phyloP scores from a whole-genome alignment of 1,140 invertebrate genomes.

The Neuroterus valhalla region DNA sequence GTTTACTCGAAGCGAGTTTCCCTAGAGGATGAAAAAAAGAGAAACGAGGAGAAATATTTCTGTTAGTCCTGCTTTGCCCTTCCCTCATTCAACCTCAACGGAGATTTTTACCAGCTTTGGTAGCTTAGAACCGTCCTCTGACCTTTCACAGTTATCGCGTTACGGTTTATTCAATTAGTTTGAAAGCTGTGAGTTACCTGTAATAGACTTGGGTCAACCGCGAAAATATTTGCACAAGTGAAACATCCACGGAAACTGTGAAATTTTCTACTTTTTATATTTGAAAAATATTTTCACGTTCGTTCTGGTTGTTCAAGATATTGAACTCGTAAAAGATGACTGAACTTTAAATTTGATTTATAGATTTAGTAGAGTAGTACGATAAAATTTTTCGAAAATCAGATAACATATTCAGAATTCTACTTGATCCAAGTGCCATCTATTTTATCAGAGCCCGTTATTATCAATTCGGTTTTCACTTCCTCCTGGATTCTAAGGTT shows the following conservation, averaged over 20 bases:
- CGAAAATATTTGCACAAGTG: conserved; percentile 2
- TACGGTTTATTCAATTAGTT: conserved; percentile 57
- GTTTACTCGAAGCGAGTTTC: conserved; percentile 10
- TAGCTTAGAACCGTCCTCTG: conserved; percentile 46
- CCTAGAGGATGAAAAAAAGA: not conserved
- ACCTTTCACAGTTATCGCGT: conserved; percentile 48
- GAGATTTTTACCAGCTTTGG: conserved; percentile 25
- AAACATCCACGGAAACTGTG: not conserved
- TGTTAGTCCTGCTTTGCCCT: not conserved
- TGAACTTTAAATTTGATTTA: no score
- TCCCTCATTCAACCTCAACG: conserved; percentile 9
- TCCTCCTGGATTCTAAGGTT: not conserved
- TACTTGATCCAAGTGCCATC: not conserved
- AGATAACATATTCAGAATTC: no score
- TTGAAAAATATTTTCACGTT: not conserved
- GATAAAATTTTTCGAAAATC: no score
- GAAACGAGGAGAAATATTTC: conserved; percentile 9
- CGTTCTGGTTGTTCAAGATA: not conserved
- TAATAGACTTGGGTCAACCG: conserved; percentile 20
- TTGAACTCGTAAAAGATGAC: not conserved
- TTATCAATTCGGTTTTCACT: conserved; percentile 8
- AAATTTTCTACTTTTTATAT: not conserved
- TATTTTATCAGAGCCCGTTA: not conserved
- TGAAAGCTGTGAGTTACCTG: conserved; percentile 47
- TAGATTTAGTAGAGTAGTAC: no score